Conservation (phyloP, 2,888 invertebrate genomes). For the Trissolcus brochymenae region DNA sequence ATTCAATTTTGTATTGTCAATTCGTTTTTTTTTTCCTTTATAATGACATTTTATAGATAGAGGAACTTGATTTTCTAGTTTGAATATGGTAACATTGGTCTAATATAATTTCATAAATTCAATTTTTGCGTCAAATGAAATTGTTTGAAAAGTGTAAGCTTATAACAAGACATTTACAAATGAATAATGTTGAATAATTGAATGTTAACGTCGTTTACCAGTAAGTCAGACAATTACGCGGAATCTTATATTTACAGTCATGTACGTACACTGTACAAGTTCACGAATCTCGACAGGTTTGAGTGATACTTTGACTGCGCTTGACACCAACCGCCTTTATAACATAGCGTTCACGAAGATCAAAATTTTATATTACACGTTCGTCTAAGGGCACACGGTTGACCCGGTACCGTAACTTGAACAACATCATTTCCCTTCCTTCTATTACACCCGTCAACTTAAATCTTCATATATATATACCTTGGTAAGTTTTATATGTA, state of each 20-base stretch:
- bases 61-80: slow-evolving; percentile 1
- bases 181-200: slow-evolving; percentile 3
- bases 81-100: too few relatives aligned
- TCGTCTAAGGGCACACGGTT: slow-evolving; percentile 24
- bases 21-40: neutral
- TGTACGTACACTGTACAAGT: slow-evolving; percentile 68
- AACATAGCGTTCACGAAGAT: slow-evolving; percentile 33
- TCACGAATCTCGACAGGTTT: slow-evolving; percentile 58
- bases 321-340: slow-evolving; percentile 44
- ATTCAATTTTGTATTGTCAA: too few relatives aligned
- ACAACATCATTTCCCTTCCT: slow-evolving; percentile 63
- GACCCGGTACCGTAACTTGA: slow-evolving; percentile 68
- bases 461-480: slow-evolving; percentile 30
- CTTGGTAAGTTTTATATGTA: slow-evolving; percentile 48
- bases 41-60: too few relatives aligned
- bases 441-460: slow-evolving; percentile 22
- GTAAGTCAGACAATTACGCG: slow-evolving; percentile 48
- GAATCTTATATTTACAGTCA: slow-evolving; percentile 67
- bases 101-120: too few relatives aligned
- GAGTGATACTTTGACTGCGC: slow-evolving; percentile 37
- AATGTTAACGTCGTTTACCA: slow-evolving; percentile 49
- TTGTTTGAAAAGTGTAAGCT: slow-evolving; percentile 7
- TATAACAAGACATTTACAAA: slow-evolving; percentile 6
- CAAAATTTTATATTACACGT: slow-evolving; percentile 43
- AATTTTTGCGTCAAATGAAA: neutral